Conservation (phyloP, 2,797 vertebrate species). For the Miichthys miiuy region DNA sequence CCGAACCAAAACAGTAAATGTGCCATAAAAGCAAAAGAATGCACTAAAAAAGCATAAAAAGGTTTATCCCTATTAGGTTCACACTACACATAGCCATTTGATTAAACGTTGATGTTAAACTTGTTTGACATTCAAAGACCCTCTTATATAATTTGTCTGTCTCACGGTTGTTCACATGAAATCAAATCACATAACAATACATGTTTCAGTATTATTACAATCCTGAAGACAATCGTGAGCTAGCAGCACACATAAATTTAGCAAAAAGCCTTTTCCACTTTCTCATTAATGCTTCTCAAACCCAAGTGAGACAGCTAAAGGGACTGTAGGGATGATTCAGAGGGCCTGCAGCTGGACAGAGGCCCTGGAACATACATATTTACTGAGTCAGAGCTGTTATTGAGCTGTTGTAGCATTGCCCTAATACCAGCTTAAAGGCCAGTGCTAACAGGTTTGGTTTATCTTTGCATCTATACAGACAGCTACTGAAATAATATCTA, state of each 20-base stretch:
- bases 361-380: conserved; percentile 18
- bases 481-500: conserved; percentile 15
- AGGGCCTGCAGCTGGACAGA: conserved; percentile 25
- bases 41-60: background rate
- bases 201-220: background rate
- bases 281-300: background rate
- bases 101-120: background rate
- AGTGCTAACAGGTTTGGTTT: background rate
- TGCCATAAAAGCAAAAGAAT: background rate
- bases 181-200: background rate
- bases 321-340: conserved; percentile 8
- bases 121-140: background rate
- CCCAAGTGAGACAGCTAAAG: background rate
- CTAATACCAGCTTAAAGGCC: conserved; percentile 6
- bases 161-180: background rate
- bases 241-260: background rate
- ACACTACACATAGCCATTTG: background rate
- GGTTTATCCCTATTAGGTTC: background rate
- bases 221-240: background rate
- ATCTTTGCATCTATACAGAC: conserved; percentile 6
- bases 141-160: background rate
- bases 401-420: background rate
- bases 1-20: background rate
- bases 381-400: conserved; percentile 37
- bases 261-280: background rate